Conservation (phyloP, 2,113 vertebrate species). For the Barnardius zonarius region DNA sequence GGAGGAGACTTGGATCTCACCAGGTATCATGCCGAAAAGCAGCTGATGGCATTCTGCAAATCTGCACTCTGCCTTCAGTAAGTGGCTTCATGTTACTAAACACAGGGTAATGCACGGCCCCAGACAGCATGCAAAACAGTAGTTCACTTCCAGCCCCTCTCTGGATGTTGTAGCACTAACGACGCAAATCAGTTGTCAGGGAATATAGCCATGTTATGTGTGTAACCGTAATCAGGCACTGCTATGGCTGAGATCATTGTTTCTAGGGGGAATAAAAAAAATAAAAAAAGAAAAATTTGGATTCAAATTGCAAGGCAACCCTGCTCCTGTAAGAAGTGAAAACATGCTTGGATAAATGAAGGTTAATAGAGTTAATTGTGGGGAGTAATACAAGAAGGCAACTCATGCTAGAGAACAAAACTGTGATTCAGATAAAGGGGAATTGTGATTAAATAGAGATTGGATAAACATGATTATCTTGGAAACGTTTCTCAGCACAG, state of each 20-base stretch:
- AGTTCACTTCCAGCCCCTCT: neutral
- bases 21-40: neutral
- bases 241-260: neutral
- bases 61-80: neutral
- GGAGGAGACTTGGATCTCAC: neutral
- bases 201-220: neutral
- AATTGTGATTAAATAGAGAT: slow-evolving; percentile 17
- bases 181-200: neutral
- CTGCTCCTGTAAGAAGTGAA: neutral
- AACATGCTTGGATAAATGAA: neutral
- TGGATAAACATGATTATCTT: neutral
- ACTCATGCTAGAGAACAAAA: neutral
- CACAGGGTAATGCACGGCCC: neutral
- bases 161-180: neutral
- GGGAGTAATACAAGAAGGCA: neutral
- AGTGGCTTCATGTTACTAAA: neutral
- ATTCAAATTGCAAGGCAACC: neutral
- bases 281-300: neutral
- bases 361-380: slow-evolving; percentile 34
- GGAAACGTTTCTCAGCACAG: neutral
- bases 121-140: neutral
- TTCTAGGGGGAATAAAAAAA: neutral
- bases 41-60: neutral
- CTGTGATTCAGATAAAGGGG: neutral
- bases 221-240: neutral